phyloP scores from a whole-genome alignment of 53 echinoderm and acorn worm genomes.

The Temnopleurus reevesii region DNA sequence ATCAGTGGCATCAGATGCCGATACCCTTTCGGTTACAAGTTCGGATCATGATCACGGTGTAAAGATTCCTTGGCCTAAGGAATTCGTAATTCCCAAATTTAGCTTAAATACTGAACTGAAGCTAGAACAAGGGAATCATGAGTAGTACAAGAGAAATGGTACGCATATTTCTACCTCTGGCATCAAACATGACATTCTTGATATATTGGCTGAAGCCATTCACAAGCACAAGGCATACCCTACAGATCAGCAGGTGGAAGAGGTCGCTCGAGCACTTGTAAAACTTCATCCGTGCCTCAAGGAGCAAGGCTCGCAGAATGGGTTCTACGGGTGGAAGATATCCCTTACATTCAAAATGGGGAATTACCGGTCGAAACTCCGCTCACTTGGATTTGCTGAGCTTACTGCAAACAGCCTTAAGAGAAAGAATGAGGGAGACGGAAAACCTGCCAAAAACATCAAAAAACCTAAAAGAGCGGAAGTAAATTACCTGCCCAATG shows the following conservation, averaged over 20 bases:
- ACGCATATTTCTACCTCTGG: not conserved
- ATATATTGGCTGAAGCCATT: constrained; percentile 52
- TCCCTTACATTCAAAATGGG: constrained; percentile 67
- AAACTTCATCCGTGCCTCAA: constrained; percentile 23
- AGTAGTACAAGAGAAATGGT: constrained; percentile 19
- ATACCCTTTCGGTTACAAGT: not conserved
- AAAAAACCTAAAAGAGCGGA: constrained; percentile 68
- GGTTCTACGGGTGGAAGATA: constrained; percentile 61
- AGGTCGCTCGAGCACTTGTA: constrained; percentile 45
- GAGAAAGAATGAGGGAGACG: constrained; percentile 14
- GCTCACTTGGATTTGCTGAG: constrained; percentile 44
- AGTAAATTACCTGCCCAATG: constrained; percentile 63
- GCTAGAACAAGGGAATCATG: constrained; percentile 20
- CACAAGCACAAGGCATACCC: constrained; percentile 57
- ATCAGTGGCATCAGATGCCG: constrained; percentile 15
- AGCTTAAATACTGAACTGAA: constrained; percentile 25
- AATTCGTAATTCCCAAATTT: constrained; percentile 49
- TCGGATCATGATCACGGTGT: not conserved
- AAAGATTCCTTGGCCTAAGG: constrained; percentile 48
- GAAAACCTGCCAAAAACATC: constrained; percentile 55
- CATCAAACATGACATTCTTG: constrained; percentile 47
- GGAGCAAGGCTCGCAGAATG: constrained; percentile 33
- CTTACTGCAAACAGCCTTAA: constrained; percentile 37
- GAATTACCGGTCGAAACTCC: constrained; percentile 58
- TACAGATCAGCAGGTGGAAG: constrained; percentile 38